Evolutionary conservation across 2,888 invertebrate genomes (phyloP), one percentile per base, ranked within the genome.

Genomic region (Lydus trimaculatus): DNA sequence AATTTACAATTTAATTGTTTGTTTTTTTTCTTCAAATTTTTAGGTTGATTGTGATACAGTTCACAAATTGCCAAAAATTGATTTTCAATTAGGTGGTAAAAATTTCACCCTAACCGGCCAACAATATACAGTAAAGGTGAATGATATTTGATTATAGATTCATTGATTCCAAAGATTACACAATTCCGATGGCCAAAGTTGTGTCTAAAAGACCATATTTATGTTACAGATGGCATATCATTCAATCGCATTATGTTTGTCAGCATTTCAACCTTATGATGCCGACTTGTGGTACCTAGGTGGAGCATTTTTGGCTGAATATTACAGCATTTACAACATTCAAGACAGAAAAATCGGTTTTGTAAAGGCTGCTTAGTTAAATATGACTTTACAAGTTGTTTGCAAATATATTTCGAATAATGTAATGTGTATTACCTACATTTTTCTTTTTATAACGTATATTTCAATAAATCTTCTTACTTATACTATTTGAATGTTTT

Each of bases 1-100:
- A 31, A 36, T 58, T 58, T 63, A 63, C 28, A n/a, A n/a, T n/a
- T n/a, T n/a, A n/a, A n/a, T n/a, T n/a, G n/a, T n/a, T n/a, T n/a
- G n/a, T n/a, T n/a, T n/a, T n/a, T 28, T 2, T 3, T 28, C 4
- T 71, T 71, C 52, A 48, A 61, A 66, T 66, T 82, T n/a, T 64
- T 72, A 89, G 86, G 87, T 93, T 48, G 86, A 89, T 77, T 93
- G 93, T 80, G 85, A 85, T 65, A 85, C 85, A 31, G 87, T 91
- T 33, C 87, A 88, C 39, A 86, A 86, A 66, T 82, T 93, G 62
- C 92, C 92, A 0, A 81, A 82, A 67, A 86, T 93, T 58, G 84
- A 85, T 52, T 90, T 93, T 78, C 84, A 85, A 0, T 79, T 93
- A 43, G 87, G 84, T 66, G 91, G 90, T 17, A 85, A 86, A 67